These are phyloP conservation scores for Cylas formicarius DNA, from an alignment of 1,140 invertebrate species.

Conservation along the genomic window DNA sequence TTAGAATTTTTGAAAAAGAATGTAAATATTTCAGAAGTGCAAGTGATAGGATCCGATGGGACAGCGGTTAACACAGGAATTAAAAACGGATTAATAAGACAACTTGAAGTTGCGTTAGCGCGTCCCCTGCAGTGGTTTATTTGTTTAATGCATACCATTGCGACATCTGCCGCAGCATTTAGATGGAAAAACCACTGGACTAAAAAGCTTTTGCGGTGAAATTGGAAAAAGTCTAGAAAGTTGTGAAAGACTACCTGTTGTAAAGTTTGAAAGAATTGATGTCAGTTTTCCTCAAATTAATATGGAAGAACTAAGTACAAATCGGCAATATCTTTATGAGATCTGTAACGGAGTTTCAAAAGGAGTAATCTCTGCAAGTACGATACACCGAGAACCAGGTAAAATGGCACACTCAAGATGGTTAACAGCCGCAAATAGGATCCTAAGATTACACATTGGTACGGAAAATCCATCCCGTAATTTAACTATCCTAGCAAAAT, in stretches of 20 bases:
- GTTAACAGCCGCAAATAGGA: slow-evolving; percentile 6
- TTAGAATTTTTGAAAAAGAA: neutral
- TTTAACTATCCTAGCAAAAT: neutral
- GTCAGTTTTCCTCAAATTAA: neutral
- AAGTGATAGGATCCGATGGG: neutral
- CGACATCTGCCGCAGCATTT: neutral
- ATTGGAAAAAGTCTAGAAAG: neutral
- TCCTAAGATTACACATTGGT: slow-evolving; percentile 5
- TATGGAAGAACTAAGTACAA: neutral
- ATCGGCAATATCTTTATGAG: neutral
- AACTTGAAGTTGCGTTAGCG: neutral
- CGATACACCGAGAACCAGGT: neutral
- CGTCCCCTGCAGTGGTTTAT: neutral
- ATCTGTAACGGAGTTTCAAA: neutral
- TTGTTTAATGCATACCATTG: neutral
- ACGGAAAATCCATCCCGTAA: neutral
- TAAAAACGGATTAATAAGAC: neutral
- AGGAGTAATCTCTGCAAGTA: neutral
- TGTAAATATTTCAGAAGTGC: neutral
- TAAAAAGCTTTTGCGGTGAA: neutral
- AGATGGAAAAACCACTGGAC: neutral
- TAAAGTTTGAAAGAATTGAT: neutral
- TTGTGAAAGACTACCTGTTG: neutral
- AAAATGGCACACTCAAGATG: slow-evolving; percentile 5
- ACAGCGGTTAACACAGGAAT: neutral